Base-by-base conservation (phyloP, 1,140 invertebrate species). In the Theocolax elegans region DNA sequence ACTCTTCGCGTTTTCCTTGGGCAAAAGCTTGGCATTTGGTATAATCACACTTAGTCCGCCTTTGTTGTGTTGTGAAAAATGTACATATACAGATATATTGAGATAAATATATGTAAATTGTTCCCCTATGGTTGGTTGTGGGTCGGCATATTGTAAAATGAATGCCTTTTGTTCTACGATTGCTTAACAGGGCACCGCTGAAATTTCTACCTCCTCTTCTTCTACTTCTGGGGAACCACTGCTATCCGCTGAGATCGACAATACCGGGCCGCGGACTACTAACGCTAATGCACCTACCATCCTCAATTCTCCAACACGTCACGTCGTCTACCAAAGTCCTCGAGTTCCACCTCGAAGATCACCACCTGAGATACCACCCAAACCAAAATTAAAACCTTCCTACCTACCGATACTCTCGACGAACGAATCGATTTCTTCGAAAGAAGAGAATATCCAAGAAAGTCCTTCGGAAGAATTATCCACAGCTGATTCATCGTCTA, bases 141-240 rank as follows among this genome's bases (percentile, higher is more conserved):
- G 77, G 68, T 46, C 40, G 40, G 38, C 42, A 42, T n/a, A 68
- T 48, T 49, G 56, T 67, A 23, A 21, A 71, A 58, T 71, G 69
- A 65, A 60, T 59, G 62, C 62, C 62, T 71, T 71, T 64, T 67
- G 19, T 58, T 48, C 56, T 48, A 21, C 69, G 38, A 71, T 21
- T 38, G 54, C 63, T 83, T 77, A 79, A 74, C 80, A 86, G 85
- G 85, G 75, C 78, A 85, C 82, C 77, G 83, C 84, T 82, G 85
- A 81, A 66, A 76, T 74, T 79, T 75, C 75, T 74, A 75, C 66
- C 59, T 71, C 63, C 17, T 72, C 69, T 70, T 72, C 69, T 70
- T 70, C 67, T 48, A 48, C 68, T 56, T 56, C 40, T 58, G 23
- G 29, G 70, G 64, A 73, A 44, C 6, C 56, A 53, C 38, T 63